These are phyloP conservation scores for Squalus acanthias DNA, from an alignment of 2,797 vertebrate genomes.

Conservation along the genomic window DNA sequence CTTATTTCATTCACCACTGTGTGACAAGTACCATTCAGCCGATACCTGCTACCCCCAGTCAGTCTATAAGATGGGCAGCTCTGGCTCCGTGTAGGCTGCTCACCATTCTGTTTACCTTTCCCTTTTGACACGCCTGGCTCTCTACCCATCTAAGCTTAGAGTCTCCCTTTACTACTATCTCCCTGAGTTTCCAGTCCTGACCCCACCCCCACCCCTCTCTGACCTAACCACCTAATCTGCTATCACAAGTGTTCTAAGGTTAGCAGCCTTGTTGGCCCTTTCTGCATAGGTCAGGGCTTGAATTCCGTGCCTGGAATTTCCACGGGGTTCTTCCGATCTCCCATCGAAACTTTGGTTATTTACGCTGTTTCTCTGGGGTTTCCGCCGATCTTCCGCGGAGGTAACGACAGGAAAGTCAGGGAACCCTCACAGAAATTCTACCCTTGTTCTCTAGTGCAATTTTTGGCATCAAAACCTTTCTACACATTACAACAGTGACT, in stretches of 20 bases:
- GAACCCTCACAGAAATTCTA: not conserved
- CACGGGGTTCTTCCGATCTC: no score
- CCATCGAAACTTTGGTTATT: no score
- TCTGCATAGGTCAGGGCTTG: not conserved
- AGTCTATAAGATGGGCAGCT: not conserved
- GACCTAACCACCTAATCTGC: not conserved
- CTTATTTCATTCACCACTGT: not conserved
- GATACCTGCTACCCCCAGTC: not conserved
- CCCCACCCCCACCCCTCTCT: not conserved
- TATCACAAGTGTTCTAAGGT: not conserved
- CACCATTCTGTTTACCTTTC: not conserved
- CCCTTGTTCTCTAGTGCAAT: no score
- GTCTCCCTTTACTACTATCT: not conserved
- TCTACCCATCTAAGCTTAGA: not conserved
- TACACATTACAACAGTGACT: no score
- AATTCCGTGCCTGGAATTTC: not conserved
- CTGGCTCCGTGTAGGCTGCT: not conserved
- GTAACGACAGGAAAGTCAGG: not conserved
- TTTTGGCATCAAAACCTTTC: no score
- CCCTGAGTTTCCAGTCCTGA: not conserved
- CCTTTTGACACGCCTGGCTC: not conserved
- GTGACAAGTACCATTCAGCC: not conserved
- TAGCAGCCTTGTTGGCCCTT: not conserved
- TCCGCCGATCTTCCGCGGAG: not conserved
- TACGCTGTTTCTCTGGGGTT: not conserved